Conservation (phyloP, 2,888 invertebrate genomes). For the Aphidoletes aphidimyza region DNA sequence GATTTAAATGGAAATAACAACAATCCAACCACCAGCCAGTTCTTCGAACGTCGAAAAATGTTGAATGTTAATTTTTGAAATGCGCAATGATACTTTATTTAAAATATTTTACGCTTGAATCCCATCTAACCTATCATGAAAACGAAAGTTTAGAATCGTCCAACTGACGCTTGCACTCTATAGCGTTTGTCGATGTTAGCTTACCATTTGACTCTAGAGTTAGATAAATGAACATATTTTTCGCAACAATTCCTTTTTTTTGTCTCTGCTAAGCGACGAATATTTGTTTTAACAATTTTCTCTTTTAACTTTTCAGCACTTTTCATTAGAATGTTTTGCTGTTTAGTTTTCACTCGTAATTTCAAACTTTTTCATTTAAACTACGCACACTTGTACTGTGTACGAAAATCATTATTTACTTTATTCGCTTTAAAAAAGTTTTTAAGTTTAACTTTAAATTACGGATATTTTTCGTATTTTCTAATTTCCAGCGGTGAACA, state of each 20-base stretch:
- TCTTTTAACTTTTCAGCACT: neutral
- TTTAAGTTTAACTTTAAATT: neutral
- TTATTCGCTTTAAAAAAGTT: neutral
- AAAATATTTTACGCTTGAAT: too few relatives aligned
- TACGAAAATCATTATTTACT: neutral
- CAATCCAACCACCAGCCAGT: too few relatives aligned
- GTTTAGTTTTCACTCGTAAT: neutral
- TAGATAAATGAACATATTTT: slow-evolving; percentile 14
- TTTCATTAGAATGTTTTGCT: neutral
- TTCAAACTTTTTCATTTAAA: slow-evolving; percentile 7
- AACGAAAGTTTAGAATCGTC: too few relatives aligned
- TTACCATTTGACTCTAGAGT: neutral
- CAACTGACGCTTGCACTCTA: too few relatives aligned
- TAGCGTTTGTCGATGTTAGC: too few relatives aligned
- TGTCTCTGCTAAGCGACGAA: neutral
- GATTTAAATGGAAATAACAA: too few relatives aligned
- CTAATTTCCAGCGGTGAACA: slow-evolving; percentile 59
- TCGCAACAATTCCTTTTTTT: neutral
- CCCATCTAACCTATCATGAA: too few relatives aligned
- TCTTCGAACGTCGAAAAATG: too few relatives aligned
- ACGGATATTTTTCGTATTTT: neutral
- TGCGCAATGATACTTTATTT: too few relatives aligned
- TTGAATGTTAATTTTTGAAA: too few relatives aligned
- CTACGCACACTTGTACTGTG: neutral
- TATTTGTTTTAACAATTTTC: neutral